Evolutionary conservation across 2,113 vertebrate species (phyloP).

Genomic region (Myrmecobius fasciatus): DNA sequence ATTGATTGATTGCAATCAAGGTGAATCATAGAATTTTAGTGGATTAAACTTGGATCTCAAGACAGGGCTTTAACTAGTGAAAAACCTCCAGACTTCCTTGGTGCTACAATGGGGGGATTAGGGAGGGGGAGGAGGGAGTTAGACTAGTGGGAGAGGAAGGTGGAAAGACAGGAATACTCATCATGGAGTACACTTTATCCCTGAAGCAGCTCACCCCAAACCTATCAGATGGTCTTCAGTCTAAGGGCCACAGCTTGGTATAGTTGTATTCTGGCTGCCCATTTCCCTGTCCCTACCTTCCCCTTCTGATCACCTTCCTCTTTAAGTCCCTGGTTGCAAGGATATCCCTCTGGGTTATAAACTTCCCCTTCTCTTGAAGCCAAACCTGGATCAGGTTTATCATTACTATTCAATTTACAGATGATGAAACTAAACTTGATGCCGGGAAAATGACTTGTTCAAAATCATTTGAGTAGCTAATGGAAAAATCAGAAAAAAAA

Average conservation of each 20-base stretch:
- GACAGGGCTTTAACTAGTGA: neutral
- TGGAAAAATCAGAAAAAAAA: neutral
- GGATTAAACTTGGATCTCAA: neutral
- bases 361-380: neutral
- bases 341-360: neutral
- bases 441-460: neutral
- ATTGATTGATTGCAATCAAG: neutral
- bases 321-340: neutral
- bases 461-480: neutral
- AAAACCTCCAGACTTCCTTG: neutral
- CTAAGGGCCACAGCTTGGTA: no score
- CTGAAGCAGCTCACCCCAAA: neutral
- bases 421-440: neutral
- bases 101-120: neutral
- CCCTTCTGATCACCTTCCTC: no score
- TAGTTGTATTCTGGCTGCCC: no score
- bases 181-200: no score
- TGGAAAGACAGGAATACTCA: no score
- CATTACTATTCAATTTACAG: neutral
- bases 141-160: no score
- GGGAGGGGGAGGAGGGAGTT: no score
- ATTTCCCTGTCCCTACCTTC: no score
- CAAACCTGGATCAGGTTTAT: neutral
- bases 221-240: neutral
- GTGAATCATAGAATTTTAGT: neutral